Conservation (phyloP, 1,140 invertebrate species). For the Caligus rogercresseyi region DNA sequence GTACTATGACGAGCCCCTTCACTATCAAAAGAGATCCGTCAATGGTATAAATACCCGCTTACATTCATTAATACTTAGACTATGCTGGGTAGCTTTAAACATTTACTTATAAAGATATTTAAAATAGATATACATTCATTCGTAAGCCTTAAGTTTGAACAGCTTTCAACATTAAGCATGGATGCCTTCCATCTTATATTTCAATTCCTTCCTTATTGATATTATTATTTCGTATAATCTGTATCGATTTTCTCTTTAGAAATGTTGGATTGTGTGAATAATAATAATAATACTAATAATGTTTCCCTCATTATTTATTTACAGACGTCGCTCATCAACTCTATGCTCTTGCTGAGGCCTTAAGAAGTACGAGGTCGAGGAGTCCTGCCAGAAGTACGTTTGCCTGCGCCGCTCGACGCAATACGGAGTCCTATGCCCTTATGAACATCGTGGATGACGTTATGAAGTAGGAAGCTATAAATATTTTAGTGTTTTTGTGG, state of each 20-base stretch:
- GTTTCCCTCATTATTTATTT: background rate
- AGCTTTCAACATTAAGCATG: no score
- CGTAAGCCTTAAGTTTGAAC: no score
- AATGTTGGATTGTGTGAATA: no score
- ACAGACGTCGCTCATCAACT: background rate
- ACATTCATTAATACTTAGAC: background rate
- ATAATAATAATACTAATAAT: background rate
- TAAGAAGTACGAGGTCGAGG: background rate
- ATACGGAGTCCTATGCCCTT: background rate
- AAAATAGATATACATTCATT: no score
- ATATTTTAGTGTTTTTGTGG: no score
- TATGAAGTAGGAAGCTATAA: no score
- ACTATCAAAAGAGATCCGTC: background rate
- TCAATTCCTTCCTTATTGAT: no score
- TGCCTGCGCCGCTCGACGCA: background rate
- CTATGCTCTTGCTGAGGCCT: background rate
- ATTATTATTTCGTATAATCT: no score
- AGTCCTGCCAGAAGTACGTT: background rate
- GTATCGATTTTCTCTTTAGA: no score
- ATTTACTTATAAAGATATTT: no score
- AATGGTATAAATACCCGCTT: no score
- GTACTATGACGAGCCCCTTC: background rate
- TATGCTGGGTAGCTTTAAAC: background rate
- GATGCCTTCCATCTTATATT: no score
- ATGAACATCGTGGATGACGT: background rate